Evolutionary conservation across 2,113 vertebrate genomes (phyloP), one percentile per base, ranked within the genome.

Genomic region (Lamprologus speciosus): DNA sequence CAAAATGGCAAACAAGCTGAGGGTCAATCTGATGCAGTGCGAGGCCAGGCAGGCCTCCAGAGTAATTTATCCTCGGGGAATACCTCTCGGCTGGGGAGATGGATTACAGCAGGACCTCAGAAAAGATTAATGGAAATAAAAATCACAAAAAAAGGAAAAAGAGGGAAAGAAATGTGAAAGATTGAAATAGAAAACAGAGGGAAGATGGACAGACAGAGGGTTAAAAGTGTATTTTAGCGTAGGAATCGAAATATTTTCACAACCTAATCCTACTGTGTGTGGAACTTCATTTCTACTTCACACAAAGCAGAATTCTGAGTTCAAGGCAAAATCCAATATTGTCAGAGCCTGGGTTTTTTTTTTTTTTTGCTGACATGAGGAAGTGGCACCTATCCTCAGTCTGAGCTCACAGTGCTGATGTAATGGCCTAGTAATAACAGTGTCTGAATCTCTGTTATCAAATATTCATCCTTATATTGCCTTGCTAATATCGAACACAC

Each of bases 1-100:
- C 98, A 99, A 99, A 99, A 98, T 99, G 98, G 98, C 98, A 99
- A 99, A 99, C 99, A 99, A 99, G 98, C 97, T 97, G 97, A 96
- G 97, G 99, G 98, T 99, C 99, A 99, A 98, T 97, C 97, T 98
- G 97, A 98, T 98, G 98, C 98, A 97, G 97, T 95, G 96, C 96
- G 90, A 97, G 98, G 98, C 97, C 98, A 97, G 96, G 94, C 96
- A 95, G 97, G 98, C 97, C 98, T 98, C 99, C 97, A 97, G 98
- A 98, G 98, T 98, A 98, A 99, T 98, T 99, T 98, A 98, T 97
- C 98, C 98, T 97, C 94, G 83, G 98, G 98, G 98, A 98, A 97
- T 98, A 94, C 97, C 97, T 96, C 96, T 97, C 97, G 96, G 96
- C 97, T 97, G 97, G 97, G 97, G 97, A 98, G 98, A 99, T 98